A percentile compares a stretch with the other conserved stretches of the same genome.
Conservation (phyloP, 92 coral and sea anemone genomes). For the Bergia puertoricense region DNA sequence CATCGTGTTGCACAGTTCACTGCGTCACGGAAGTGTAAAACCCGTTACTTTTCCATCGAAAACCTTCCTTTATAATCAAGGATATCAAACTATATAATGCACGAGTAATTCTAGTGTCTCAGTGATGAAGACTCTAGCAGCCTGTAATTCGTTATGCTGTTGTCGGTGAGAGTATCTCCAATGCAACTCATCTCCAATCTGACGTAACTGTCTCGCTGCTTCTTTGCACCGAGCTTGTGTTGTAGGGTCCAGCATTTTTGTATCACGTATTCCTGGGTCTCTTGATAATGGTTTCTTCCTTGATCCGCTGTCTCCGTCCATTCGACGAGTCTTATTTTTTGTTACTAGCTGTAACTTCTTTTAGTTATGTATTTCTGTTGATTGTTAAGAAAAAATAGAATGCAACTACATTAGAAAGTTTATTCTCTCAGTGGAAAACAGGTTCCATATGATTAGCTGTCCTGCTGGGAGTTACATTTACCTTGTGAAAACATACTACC, state of each 20-base stretch:
- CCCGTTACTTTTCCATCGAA: background rate
- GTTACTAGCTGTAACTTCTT: background rate
- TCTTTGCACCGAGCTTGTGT: background rate
- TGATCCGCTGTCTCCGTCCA: background rate
- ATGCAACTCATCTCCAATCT: background rate
- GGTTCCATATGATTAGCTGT: no score
- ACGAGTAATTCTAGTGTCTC: slow-evolving; percentile 2
- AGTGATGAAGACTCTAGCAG: background rate
- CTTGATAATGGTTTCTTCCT: background rate
- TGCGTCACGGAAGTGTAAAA: background rate
- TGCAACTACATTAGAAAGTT: background rate
- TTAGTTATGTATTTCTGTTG: background rate
- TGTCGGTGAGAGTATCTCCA: slow-evolving; percentile 18
- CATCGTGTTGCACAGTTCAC: background rate
- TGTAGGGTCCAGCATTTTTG: background rate
- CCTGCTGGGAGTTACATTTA: background rate
- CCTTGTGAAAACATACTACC: background rate
- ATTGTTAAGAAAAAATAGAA: no score
- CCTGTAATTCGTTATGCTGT: background rate
- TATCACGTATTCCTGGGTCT: background rate
- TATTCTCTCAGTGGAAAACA: background rate
- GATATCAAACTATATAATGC: background rate
- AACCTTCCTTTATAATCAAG: background rate
- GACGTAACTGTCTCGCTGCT: slow-evolving; percentile 6
- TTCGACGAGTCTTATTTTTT: background rate